Conservation (phyloP, 2,113 vertebrate genomes). For the Clupea harengus region DNA sequence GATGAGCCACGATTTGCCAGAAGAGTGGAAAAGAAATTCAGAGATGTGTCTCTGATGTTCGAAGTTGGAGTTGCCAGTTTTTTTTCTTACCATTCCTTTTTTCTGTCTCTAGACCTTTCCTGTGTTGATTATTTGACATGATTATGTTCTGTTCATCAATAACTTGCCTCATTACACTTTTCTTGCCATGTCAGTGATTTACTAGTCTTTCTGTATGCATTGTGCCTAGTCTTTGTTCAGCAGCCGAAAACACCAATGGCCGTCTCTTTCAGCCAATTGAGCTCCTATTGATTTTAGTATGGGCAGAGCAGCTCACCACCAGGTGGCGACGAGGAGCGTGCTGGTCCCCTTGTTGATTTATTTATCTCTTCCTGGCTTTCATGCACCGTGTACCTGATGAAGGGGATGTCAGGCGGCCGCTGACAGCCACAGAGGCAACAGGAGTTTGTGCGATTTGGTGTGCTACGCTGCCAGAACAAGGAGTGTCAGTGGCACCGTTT, state of each 20-base stretch:
- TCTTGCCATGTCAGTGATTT: neutral
- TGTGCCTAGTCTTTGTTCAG: neutral
- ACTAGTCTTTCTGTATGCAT: neutral
- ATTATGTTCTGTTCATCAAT: neutral
- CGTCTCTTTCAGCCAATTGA: slow-evolving; percentile 50
- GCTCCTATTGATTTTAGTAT: slow-evolving; percentile 48
- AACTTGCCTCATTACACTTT: neutral
- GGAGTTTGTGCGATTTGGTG: slow-evolving; percentile 73
- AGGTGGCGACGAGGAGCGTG: slow-evolving; percentile 65
- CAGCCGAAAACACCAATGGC: neutral
- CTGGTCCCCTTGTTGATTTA: slow-evolving; percentile 67
- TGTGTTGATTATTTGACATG: neutral
- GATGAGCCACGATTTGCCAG: slow-evolving; percentile 55
- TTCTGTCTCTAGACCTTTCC: neutral
- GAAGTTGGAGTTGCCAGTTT: neutral
- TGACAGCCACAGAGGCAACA: slow-evolving; percentile 73
- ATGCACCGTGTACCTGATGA: slow-evolving; percentile 73
- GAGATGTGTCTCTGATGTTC: neutral
- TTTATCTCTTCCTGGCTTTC: slow-evolving; percentile 73
- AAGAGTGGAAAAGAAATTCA: neutral
- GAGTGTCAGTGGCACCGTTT: slow-evolving; percentile 69
- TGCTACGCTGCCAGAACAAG: slow-evolving; percentile 69
- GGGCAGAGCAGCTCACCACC: slow-evolving; percentile 46
- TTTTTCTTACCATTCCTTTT: neutral
- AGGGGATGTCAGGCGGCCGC: slow-evolving; percentile 72